Percentiles rank a stretch among this genome's conserved stretches.
These are phyloP conservation scores for Turritopsis rubra DNA, from an alignment of 30 jellyfish, hydroid and myxozoan species.

Conservation along the genomic window DNA sequence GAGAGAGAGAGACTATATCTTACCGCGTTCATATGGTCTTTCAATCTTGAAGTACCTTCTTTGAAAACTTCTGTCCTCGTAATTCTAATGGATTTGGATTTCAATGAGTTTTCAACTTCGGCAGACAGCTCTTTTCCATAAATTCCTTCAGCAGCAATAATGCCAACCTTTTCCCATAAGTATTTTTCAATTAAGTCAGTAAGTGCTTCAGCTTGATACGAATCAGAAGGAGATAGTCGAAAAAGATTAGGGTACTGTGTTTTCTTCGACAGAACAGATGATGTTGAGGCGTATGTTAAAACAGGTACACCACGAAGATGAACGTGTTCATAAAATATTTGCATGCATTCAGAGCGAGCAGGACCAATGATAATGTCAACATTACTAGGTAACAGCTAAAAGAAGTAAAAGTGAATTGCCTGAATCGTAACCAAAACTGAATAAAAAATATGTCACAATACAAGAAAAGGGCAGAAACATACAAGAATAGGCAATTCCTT, in stretches of 20 bases:
- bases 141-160: conserved; percentile 55
- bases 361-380: conserved; percentile 72
- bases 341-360: conserved; percentile 69
- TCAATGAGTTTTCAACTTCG: conserved; percentile 22
- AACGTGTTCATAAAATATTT: conserved; percentile 27
- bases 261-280: conserved; percentile 54
- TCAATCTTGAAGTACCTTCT: neutral
- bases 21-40: conserved; percentile 4
- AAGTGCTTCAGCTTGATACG: conserved; percentile 59
- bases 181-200: conserved; percentile 52
- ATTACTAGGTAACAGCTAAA: conserved; percentile 57
- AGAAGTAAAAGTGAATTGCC: neutral
- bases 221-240: conserved; percentile 76
- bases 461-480: neutral
- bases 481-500: neutral
- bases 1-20: neutral
- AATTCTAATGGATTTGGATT: conserved; percentile 6
- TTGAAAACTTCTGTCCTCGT: neutral
- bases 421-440: neutral
- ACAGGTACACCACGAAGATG: conserved; percentile 55
- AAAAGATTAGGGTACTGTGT: conserved; percentile 62
- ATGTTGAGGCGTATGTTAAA: conserved; percentile 72
- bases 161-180: conserved; percentile 79
- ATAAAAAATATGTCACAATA: too few species aligned
- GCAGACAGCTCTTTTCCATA: conserved; percentile 61